Evolutionary conservation across 1,140 invertebrate genomes (phyloP).

Genomic region (Drosophila sturtevanti): DNA sequence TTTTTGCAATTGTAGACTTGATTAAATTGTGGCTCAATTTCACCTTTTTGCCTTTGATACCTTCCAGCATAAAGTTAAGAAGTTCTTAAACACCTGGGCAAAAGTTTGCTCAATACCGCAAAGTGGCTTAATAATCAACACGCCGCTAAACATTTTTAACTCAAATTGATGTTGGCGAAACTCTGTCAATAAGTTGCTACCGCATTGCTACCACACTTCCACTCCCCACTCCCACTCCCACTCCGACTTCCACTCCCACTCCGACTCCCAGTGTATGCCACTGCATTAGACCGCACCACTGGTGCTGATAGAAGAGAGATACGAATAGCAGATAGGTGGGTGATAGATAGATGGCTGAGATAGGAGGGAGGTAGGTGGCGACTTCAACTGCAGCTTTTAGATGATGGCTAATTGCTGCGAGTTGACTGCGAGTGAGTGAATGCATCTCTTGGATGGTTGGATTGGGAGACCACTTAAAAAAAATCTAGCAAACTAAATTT

Average conservation of each 20-base stretch:
- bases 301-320: too few relatives aligned
- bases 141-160: conserved; percentile 16
- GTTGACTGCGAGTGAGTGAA: neutral
- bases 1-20: neutral
- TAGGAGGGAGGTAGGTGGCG: too few relatives aligned
- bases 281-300: neutral
- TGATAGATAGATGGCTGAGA: too few relatives aligned
- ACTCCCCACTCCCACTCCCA: too few relatives aligned
- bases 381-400: neutral
- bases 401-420: neutral
- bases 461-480: conserved; percentile 8
- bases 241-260: too few relatives aligned
- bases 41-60: neutral
- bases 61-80: neutral
- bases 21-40: conserved; percentile 5
- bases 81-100: conserved; percentile 3
- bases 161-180: conserved; percentile 17
- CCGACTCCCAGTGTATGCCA: too few relatives aligned
- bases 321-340: too few relatives aligned
- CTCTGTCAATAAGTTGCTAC: conserved; percentile 13
- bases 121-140: conserved; percentile 19
- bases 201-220: neutral
- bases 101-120: conserved; percentile 5
- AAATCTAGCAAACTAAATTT: conserved; percentile 3
- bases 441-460: conserved; percentile 5